Evolutionary conservation across 2,113 vertebrate genomes (phyloP).

Genomic region (Neoarius graeffei): DNA sequence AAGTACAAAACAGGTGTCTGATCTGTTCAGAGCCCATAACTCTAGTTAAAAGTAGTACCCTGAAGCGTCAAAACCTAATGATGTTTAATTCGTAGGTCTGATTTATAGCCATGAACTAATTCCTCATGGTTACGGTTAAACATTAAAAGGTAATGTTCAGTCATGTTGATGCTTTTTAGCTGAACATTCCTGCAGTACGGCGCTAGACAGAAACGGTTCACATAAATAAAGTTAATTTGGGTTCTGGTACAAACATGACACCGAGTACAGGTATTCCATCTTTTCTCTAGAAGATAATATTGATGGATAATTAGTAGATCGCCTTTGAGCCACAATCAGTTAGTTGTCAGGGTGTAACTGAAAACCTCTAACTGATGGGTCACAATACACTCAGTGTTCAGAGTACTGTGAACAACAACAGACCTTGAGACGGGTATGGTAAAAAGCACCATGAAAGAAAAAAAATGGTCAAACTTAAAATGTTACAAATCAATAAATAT

Average conservation of each 20-base stretch:
- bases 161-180: background rate
- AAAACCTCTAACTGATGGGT: background rate
- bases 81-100: background rate
- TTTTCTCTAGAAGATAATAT: background rate
- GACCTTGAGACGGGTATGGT: background rate
- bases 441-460: background rate
- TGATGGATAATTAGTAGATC: background rate
- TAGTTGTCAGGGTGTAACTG: background rate
- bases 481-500: background rate
- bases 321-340: background rate
- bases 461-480: background rate
- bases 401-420: background rate
- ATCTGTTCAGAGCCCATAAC: background rate
- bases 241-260: no score
- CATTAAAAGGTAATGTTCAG: background rate
- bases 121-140: background rate
- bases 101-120: background rate
- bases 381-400: slow-evolving; percentile 13
- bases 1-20: background rate
- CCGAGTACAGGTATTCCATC: no score
- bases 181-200: background rate
- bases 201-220: background rate
- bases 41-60: background rate
- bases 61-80: background rate
- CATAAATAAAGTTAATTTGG: background rate